phyloP scores from a whole-genome alignment of 2,888 invertebrate genomes.

The Zeuzera pyrina region DNA sequence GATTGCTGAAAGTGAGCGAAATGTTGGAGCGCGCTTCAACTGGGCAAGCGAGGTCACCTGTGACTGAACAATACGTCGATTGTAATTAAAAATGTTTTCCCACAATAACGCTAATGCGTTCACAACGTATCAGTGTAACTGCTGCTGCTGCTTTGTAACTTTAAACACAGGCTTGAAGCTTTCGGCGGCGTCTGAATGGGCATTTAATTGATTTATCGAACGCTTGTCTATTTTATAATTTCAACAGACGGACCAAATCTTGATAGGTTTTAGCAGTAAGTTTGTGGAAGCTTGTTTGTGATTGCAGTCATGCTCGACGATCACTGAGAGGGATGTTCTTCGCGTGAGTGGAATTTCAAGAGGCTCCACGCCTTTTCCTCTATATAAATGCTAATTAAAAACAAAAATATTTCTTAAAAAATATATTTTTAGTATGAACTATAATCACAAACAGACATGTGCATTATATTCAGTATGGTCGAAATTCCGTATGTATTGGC shows the following conservation, averaged over 20 bases:
- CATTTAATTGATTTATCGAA: constrained; percentile 19
- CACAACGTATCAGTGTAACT: constrained; percentile 20
- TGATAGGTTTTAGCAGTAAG: constrained; percentile 55
- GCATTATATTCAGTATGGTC: constrained; percentile 28
- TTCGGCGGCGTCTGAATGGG: constrained; percentile 21
- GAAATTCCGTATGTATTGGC: constrained; percentile 45
- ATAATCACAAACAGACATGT: too few relatives aligned
- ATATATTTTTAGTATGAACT: too few relatives aligned
- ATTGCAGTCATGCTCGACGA: constrained; percentile 20
- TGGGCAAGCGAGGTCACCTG: constrained; percentile 21
- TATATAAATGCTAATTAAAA: too few relatives aligned
- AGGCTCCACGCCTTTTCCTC: too few relatives aligned
- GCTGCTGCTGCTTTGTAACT: constrained; percentile 11
- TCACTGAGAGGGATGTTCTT: too few relatives aligned
- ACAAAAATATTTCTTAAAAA: too few relatives aligned
- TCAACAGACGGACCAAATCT: constrained; percentile 61
- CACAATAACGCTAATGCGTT: constrained; percentile 17
- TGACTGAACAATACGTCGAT: constrained; percentile 22
- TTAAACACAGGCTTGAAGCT: constrained; percentile 20
- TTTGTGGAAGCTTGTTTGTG: constrained; percentile 29
- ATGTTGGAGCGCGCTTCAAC: constrained; percentile 31
- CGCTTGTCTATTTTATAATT: constrained; percentile 37
- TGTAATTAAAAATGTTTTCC: constrained; percentile 23
- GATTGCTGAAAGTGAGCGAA: constrained; percentile 20
- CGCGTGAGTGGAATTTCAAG: too few relatives aligned